Percentiles rank a stretch among this genome's conserved stretches.
These are phyloP conservation scores for Radopholus similis DNA, from an alignment of 1,140 invertebrate species.

Conservation along the genomic window DNA sequence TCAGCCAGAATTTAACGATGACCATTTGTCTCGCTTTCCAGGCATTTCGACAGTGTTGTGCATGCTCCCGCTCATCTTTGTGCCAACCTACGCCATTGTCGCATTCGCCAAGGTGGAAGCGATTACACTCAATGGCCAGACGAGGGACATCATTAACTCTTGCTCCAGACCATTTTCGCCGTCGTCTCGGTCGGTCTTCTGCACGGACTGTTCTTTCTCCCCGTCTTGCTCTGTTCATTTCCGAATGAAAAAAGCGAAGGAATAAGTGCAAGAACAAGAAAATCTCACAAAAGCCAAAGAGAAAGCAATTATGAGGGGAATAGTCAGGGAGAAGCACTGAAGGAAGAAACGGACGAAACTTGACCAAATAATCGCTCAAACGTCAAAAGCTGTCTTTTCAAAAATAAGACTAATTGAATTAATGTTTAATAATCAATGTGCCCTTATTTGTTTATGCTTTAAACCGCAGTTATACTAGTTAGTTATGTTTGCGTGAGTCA, in stretches of 20 bases:
- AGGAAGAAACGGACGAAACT: too few relatives aligned
- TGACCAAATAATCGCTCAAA: too few relatives aligned
- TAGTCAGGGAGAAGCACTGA: too few relatives aligned
- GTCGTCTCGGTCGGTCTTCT: slow-evolving; percentile 44
- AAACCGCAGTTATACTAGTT: too few relatives aligned
- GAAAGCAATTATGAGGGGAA: too few relatives aligned
- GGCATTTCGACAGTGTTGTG: slow-evolving; percentile 39
- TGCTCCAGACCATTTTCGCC: slow-evolving; percentile 42
- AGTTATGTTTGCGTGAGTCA: too few relatives aligned
- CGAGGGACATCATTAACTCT: not conserved
- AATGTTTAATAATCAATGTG: too few relatives aligned
- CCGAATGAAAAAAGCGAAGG: slow-evolving; percentile 8
- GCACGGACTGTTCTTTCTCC: slow-evolving; percentile 43
- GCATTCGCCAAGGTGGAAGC: slow-evolving; percentile 55
- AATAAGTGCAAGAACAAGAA: not conserved
- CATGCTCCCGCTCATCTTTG: slow-evolving; percentile 55
- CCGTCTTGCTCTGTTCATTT: slow-evolving; percentile 31
- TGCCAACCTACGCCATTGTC: slow-evolving; percentile 58
- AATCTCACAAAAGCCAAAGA: too few relatives aligned
- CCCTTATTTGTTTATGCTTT: too few relatives aligned
- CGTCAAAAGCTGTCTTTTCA: too few relatives aligned
- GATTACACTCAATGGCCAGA: not conserved
- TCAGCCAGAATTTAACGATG: not conserved
- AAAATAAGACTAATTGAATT: too few relatives aligned
- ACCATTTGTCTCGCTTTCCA: not conserved